phyloP scores from a whole-genome alignment of 2,888 invertebrate species.

The Neoitamus cyanurus region DNA sequence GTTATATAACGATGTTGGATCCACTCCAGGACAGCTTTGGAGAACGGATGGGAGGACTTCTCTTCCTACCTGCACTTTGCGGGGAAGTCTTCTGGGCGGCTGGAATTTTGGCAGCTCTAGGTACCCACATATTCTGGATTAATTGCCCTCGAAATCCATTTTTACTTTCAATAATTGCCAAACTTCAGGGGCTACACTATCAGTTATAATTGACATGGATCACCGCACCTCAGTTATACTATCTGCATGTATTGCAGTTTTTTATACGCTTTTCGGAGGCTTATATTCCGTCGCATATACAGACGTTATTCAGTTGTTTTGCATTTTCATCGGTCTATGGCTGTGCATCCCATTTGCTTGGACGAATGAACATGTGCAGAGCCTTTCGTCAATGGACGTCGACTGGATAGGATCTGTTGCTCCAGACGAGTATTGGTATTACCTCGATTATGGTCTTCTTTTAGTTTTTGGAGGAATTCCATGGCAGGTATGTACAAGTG shows the following conservation, averaged over 20 bases:
- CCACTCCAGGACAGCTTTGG: constrained; percentile 97
- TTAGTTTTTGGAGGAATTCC: constrained; percentile 96
- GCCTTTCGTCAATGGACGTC: constrained; percentile 83
- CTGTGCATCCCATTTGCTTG: constrained; percentile 97
- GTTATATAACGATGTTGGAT: constrained; percentile 98
- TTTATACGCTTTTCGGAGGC: constrained; percentile 97
- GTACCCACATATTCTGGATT: constrained; percentile 66
- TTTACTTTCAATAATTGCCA: neutral
- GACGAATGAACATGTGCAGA: constrained; percentile 85
- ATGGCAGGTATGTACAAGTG: constrained; percentile 82
- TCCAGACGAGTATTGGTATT: constrained; percentile 79
- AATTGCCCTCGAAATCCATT: neutral
- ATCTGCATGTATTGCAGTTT: constrained; percentile 95
- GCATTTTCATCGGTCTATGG: constrained; percentile 98
- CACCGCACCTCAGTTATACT: constrained; percentile 92
- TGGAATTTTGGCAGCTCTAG: constrained; percentile 94
- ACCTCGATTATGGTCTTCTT: constrained; percentile 88
- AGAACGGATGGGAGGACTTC: constrained; percentile 95
- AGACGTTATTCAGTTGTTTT: constrained; percentile 97
- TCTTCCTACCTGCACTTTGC: constrained; percentile 95
- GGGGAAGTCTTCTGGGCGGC: constrained; percentile 99
- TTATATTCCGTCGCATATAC: constrained; percentile 99
- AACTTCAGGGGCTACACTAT: constrained; percentile 86
- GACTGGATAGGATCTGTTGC: constrained; percentile 90
- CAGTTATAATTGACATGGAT: constrained; percentile 97